phyloP scores from a whole-genome alignment of 2,888 invertebrate species.

The Calliphora vomitoria region DNA sequence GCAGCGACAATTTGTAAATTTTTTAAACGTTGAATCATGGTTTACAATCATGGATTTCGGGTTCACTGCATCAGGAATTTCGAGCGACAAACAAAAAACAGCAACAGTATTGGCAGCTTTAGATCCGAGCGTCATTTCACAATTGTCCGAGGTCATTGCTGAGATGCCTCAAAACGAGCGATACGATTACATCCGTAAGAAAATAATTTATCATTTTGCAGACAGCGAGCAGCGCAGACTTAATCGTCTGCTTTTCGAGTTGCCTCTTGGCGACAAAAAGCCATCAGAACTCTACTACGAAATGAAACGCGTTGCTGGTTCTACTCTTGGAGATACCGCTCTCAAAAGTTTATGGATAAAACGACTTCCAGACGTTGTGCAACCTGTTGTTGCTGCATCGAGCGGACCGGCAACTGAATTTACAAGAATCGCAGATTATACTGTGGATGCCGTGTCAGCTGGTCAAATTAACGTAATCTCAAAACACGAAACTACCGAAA shows the following conservation, averaged over 20 bases:
- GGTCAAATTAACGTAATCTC: neutral
- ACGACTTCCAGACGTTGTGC: constrained; percentile 10
- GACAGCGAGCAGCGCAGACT: neutral
- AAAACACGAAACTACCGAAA: constrained; percentile 8
- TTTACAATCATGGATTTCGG: constrained; percentile 2
- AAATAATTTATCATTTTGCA: neutral
- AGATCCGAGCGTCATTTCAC: neutral
- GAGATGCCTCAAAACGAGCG: neutral
- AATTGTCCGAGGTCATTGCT: neutral
- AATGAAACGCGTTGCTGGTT: constrained; percentile 28
- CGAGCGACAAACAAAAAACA: neutral
- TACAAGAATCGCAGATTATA: constrained; percentile 27
- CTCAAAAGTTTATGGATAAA: constrained; percentile 36
- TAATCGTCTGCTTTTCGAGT: neutral
- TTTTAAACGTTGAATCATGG: neutral
- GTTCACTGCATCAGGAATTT: neutral
- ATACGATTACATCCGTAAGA: neutral
- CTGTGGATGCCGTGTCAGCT: constrained; percentile 17
- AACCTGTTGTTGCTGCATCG: constrained; percentile 30
- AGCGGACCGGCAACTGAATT: constrained; percentile 11
- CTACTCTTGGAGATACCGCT: neutral
- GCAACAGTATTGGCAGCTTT: neutral
- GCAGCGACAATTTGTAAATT: no score
- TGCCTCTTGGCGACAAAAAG: neutral
- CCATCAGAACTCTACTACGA: constrained; percentile 23